phyloP scores from a whole-genome alignment of 2,888 invertebrate species.

The Danaus chrysippus region DNA sequence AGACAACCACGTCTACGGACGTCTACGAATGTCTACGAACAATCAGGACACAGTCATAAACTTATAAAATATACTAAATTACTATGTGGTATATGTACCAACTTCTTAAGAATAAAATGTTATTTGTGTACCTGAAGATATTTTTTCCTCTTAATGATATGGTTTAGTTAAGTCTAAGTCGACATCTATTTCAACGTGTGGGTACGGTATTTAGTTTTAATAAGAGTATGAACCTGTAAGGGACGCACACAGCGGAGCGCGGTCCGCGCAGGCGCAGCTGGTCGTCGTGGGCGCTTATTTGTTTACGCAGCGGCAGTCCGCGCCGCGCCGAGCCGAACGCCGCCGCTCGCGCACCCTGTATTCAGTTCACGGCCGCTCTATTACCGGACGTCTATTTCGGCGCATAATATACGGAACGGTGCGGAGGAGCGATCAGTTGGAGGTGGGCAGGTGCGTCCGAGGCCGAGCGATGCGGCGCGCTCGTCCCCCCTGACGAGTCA shows the following conservation, averaged over 20 bases:
- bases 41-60: no score
- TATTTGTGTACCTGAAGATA: no score
- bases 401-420: slow-evolving; percentile 67
- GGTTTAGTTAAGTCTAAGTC: not conserved
- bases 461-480: slow-evolving; percentile 44
- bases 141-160: no score
- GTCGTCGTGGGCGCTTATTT: slow-evolving; percentile 53
- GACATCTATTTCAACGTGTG: no score
- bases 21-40: no score
- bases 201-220: no score
- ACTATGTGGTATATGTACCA: no score
- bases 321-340: slow-evolving; percentile 45
- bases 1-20: no score
- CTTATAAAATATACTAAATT: no score
- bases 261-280: slow-evolving; percentile 38
- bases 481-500: slow-evolving; percentile 46
- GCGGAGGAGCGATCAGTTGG: slow-evolving; percentile 66
- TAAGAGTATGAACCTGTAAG: not conserved
- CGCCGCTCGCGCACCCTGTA: slow-evolving; percentile 61
- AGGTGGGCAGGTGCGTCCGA: slow-evolving; percentile 69
- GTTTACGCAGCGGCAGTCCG: slow-evolving; percentile 44
- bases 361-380: slow-evolving; percentile 77
- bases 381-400: slow-evolving; percentile 73
- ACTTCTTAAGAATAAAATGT: no score
- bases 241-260: slow-evolving; percentile 23